Evolutionary conservation across 2,113 vertebrate species (phyloP).

Genomic region (Equus przewalskii): DNA sequence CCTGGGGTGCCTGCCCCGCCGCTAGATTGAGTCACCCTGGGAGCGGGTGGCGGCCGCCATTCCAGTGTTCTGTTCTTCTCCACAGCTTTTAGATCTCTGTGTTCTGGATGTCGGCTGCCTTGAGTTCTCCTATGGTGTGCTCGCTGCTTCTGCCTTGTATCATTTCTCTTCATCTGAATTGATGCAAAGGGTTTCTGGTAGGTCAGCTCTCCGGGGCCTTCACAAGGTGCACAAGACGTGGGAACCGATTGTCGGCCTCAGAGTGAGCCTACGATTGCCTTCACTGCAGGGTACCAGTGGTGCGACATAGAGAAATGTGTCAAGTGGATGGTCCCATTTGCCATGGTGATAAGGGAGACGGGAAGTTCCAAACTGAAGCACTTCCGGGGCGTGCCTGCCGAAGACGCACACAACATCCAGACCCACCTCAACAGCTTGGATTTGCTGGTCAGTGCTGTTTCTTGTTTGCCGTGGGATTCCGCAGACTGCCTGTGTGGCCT

Average conservation of each 20-base stretch:
- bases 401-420: constrained; percentile 97
- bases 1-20: background rate
- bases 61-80: background rate
- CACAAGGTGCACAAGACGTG: background rate
- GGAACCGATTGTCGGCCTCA: accelerated
- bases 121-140: constrained; percentile 93
- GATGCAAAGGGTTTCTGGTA: constrained; percentile 97
- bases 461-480: too few species aligned
- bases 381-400: constrained; percentile 91
- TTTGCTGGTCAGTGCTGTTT: constrained; percentile 92
- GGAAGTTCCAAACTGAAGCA: constrained; percentile 92
- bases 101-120: constrained; percentile 94
- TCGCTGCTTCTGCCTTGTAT: constrained; percentile 97
- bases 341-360: constrained; percentile 92
- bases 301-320: constrained; percentile 94
- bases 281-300: constrained; percentile 92
- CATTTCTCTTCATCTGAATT: constrained; percentile 97
- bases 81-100: constrained; percentile 95
- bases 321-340: constrained; percentile 97
- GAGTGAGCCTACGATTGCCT: background rate
- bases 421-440: constrained; percentile 92
- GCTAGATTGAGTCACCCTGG: background rate
- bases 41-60: background rate
- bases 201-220: background rate
- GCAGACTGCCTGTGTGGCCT: background rate